Base-by-base conservation (phyloP, 2,797 vertebrate species). In the Acipenser transmontanus region DNA sequence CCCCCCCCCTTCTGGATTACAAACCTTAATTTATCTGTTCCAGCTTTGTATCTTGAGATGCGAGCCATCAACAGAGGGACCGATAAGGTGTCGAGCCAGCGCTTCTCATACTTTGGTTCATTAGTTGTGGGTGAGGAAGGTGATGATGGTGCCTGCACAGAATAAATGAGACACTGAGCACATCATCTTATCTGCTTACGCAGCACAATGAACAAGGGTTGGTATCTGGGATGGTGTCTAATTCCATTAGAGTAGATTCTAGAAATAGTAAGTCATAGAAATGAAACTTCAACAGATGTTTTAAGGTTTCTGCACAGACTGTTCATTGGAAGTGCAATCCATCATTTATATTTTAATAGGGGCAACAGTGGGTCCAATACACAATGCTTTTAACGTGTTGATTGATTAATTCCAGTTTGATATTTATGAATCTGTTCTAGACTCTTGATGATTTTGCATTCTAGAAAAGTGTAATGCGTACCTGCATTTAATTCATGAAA, bases 71-170 rank as follows among this genome's bases (percentile, higher is more conserved):
- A 84, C 84, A 98, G 73, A 77, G 94, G 93, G 79, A 98, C 78
- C 17, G 85, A 92, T 77, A 93, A 81, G 11, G 89, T 78, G 66
- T 98, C 95, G 71, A 96, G 81, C 96, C 96, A 98, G 77, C 87
- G 91, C 81, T 96, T 98, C 88, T 97, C 93, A 0, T 95, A 98
- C 85, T 93, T 94, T 85, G 92, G 92, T 88, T 94, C 91, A 77
- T 93, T 91, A 87, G 91, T 89, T 79, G 84, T 84, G 76, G 92
- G 93, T 71, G 91, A 94, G 66, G 93, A 91, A 75, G 93, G 94
- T 2, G 86, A 89, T 61, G 89, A 89, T 2, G 91, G 90, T 63
- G 90, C 92, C 96, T 98, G 85, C 61, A 61, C 47, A 79, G 81
- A 86, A 91, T 71, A 92, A 87, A 91, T 69, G 72, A 85, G 75